Conservation (phyloP, 2,113 vertebrate genomes). For the Rhegmatorhina hoffmannsi region DNA sequence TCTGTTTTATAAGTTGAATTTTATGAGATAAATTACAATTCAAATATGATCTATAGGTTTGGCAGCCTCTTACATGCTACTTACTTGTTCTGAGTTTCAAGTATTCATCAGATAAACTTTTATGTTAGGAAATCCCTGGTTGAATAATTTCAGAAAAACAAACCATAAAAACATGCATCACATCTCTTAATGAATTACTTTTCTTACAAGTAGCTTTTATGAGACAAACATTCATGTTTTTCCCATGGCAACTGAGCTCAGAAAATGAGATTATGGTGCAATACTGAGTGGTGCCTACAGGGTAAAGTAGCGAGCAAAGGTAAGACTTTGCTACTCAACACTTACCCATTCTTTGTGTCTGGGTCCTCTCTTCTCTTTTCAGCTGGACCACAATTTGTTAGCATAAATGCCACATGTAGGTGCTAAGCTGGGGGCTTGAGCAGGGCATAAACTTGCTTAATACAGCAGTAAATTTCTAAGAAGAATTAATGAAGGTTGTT, state of each 20-base stretch:
- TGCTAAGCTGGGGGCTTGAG: background rate
- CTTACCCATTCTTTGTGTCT: background rate
- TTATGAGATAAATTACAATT: background rate
- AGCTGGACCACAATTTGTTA: background rate
- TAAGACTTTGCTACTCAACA: background rate
- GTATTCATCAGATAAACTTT: background rate
- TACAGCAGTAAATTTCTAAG: background rate
- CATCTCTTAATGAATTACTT: background rate
- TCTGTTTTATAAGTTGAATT: slow-evolving; percentile 8
- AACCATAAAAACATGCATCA: background rate
- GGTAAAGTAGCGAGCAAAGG: background rate
- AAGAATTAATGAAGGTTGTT: background rate
- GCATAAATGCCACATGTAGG: background rate
- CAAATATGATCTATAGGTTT: background rate
- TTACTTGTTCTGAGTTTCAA: slow-evolving; percentile 26
- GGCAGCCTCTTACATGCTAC: background rate
- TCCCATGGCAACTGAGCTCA: background rate
- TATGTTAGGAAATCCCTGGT: background rate
- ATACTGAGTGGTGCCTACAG: background rate
- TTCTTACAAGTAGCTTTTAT: background rate
- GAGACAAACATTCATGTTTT: background rate
- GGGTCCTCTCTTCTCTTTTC: background rate
- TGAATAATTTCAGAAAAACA: slow-evolving; percentile 5
- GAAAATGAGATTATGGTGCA: background rate
- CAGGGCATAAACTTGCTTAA: background rate